These are phyloP conservation scores for Geodia barretti DNA, from an alignment of 37 sponge, comb jelly and placozoan species.

Conservation along the genomic window DNA sequence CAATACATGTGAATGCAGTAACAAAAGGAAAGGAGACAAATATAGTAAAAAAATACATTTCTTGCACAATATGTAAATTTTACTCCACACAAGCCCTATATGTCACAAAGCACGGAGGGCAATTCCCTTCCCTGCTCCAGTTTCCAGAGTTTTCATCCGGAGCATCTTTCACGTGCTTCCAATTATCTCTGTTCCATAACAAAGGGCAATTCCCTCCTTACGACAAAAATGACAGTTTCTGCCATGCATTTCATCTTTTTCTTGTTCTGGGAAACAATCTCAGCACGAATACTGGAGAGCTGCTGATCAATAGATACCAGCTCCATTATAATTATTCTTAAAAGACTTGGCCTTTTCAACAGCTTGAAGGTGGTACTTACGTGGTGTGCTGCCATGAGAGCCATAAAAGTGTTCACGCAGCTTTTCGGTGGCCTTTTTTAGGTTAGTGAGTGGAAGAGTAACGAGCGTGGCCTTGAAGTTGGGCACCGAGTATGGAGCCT, in stretches of 20 bases:
- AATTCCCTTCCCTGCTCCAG: too few relatives aligned
- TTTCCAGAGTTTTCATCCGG: constrained; percentile 30
- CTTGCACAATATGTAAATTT: too few relatives aligned
- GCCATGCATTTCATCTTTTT: constrained; percentile 24
- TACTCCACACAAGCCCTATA: too few relatives aligned
- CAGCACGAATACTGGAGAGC: constrained; percentile 1
- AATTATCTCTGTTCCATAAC: constrained; percentile 28
- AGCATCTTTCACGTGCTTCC: constrained; percentile 1
- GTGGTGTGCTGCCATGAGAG: background rate
- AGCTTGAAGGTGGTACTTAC: constrained; percentile 23
- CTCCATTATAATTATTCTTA: constrained; percentile 11
- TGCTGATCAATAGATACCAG: constrained; percentile 24
- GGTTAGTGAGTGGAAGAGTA: constrained; percentile 33
- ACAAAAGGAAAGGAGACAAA: too few relatives aligned
- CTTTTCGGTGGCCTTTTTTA: constrained; percentile 37
- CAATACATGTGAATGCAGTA: too few relatives aligned
- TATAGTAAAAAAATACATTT: too few relatives aligned
- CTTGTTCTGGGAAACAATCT: constrained; percentile 4
- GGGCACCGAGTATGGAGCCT: background rate
- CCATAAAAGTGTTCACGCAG: constrained; percentile 19
- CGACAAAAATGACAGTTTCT: constrained; percentile 30
- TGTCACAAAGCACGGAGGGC: too few relatives aligned
- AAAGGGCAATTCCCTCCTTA: constrained; percentile 26
- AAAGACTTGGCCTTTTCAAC: constrained; percentile 11
- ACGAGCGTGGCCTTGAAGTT: constrained; percentile 36